Evolutionary conservation across 2,113 vertebrate genomes (phyloP), one percentile per base, ranked within the genome.

Genomic region (Grus americana): DNA sequence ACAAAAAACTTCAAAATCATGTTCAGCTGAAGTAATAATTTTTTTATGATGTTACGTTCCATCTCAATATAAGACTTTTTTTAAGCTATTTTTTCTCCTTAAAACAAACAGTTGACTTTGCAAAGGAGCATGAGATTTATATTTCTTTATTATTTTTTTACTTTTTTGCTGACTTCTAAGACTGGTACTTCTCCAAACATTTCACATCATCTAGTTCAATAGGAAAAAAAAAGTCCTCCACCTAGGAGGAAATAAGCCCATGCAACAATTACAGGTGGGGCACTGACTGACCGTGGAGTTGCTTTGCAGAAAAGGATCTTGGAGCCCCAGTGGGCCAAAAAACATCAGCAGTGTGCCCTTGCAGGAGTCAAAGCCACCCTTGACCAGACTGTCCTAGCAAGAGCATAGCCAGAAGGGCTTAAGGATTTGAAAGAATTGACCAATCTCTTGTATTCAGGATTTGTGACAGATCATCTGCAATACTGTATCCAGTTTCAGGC

Each of bases 371-470:
- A 50, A 16, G 50, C 8, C 46, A 75, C 47, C 22, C 27, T 54
- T 11, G 7, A 19, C 3, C 82, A 67, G 55, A 22, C 17, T 10
- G 20, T 7, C 34, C 15, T 6, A 79, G 29, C 34, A 82, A 14
- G 5, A 50, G 6, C 0, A 0, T 1, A 52, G 30, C 4, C 57
- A 50, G 11, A 44, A 52, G 8, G 10, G 7, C 7, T 20, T 57
- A 26, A 49, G 47, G 26, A 62, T 7, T 52, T 4, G 3, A 11
- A 79, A 59, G 15, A 50, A n/a, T 2, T 29, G n/a, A 12, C 12
- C 58, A 3, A 38, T 27, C 22, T 20, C 47, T 27, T 14, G 2
- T 10, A 18, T 19, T 63, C 36, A 9, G 61, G 14, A 46, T 20
- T 46, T 62, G 1, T 38, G 81, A 19, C 38, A 67, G 22, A 9